Evolutionary conservation across 2,113 vertebrate species (phyloP).

Genomic region (Empidonax traillii): DNA sequence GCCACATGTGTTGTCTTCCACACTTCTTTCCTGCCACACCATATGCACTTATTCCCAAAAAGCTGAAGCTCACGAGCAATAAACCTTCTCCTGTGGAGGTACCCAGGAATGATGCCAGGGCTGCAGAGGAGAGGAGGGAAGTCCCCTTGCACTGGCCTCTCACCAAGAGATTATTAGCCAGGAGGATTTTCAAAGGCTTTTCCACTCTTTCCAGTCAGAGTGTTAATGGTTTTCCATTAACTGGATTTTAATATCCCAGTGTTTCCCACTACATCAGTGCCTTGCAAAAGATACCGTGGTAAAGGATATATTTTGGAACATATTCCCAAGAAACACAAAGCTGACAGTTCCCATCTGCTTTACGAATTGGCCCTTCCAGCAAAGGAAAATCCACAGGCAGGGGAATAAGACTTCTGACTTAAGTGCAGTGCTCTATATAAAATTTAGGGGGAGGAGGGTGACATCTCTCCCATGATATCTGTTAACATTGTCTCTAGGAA

Average conservation of each 20-base stretch:
- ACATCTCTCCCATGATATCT: background rate
- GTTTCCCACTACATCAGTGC: background rate
- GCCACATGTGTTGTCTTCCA: background rate
- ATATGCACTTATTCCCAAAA: background rate
- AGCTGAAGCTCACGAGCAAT: background rate
- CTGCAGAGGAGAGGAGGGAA: background rate
- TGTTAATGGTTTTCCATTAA: background rate
- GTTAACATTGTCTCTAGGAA: constrained; percentile 2
- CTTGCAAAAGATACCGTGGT: background rate
- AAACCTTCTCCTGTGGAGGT: background rate
- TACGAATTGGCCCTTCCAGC: background rate
- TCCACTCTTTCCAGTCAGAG: background rate
- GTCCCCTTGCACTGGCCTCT: background rate
- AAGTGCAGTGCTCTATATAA: background rate
- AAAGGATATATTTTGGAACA: constrained; percentile 13
- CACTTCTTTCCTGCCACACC: background rate
- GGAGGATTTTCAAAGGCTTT: background rate
- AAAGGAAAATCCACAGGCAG: constrained; percentile 27
- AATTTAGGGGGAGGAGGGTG: background rate
- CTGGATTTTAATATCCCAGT: background rate
- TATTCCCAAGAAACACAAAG: constrained; percentile 12
- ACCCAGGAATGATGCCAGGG: background rate
- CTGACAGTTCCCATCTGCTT: constrained; percentile 14
- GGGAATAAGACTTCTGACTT: background rate
- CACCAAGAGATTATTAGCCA: background rate